Conservation (phyloP, 2,888 invertebrate genomes). For the Conus canariensis region DNA sequence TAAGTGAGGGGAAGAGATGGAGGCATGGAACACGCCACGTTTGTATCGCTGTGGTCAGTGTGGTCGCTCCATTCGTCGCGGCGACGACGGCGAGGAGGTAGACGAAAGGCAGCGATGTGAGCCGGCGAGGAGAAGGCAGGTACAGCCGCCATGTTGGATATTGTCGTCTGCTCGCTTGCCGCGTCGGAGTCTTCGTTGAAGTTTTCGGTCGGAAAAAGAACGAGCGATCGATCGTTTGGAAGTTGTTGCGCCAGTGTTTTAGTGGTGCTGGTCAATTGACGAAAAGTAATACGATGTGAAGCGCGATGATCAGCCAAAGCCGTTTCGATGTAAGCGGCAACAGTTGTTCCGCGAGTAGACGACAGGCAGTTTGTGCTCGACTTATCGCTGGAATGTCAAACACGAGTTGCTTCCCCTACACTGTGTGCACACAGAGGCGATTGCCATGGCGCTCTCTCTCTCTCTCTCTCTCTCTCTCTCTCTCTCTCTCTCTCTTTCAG, state of each 20-base stretch:
- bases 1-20: background rate
- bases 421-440: too few relatives aligned
- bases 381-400: background rate
- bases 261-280: background rate
- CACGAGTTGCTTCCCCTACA: too few relatives aligned
- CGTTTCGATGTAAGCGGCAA: conserved; percentile 6
- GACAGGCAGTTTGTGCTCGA: background rate
- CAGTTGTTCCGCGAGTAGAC: conserved; percentile 16
- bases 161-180: conserved; percentile 37
- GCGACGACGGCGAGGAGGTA: conserved; percentile 42
- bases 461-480: too few relatives aligned
- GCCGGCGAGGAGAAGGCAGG: conserved; percentile 16
- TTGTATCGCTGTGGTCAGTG: background rate
- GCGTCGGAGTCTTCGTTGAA: background rate
- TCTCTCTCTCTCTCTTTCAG: too few relatives aligned
- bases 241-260: background rate
- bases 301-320: background rate
- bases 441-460: too few relatives aligned
- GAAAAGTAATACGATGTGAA: background rate
- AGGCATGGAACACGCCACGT: background rate
- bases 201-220: background rate
- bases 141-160: conserved; percentile 30
- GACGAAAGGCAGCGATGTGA: conserved; percentile 38
- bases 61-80: conserved; percentile 20
- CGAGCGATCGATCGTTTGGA: background rate